Conservation (phyloP, 2,797 vertebrate species). For the Poecile montanus region DNA sequence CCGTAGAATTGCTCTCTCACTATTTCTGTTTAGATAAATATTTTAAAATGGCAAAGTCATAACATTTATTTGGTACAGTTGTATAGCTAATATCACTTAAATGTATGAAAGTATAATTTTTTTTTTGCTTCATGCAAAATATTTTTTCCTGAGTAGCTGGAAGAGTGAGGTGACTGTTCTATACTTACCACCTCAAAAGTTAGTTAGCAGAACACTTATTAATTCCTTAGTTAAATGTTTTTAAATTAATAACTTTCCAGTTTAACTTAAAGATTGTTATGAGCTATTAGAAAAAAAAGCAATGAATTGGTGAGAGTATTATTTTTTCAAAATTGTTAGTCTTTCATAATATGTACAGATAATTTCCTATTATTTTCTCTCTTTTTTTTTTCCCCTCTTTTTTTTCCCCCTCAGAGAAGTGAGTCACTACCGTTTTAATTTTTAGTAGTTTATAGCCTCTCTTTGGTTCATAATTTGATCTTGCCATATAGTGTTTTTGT, state of each 20-base stretch:
- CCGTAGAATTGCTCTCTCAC: background rate
- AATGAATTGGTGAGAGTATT: background rate
- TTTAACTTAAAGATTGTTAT: background rate
- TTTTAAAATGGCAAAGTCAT: background rate
- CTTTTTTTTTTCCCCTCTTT: fast-evolving
- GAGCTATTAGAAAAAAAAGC: background rate
- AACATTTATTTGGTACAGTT: background rate
- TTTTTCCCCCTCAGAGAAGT: background rate
- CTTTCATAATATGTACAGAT: background rate
- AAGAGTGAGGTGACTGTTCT: background rate
- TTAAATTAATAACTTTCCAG: background rate
- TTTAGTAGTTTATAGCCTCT: background rate
- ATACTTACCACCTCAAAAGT: background rate
- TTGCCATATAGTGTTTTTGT: background rate
- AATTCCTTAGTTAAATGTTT: background rate
- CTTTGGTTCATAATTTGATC: background rate
- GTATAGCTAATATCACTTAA: background rate
- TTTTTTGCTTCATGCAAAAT: background rate
- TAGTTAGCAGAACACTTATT: background rate
- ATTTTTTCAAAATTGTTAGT: background rate
- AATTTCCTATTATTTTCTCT: background rate
- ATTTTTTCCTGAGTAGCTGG: background rate
- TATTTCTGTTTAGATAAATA: background rate
- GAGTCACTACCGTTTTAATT: background rate
- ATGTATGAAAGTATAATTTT: background rate